Percentiles rank a stretch among this genome's conserved stretches.
Evolutionary conservation across 1,140 invertebrate genomes (phyloP).

Genomic region (Drosophila albomicans): DNA sequence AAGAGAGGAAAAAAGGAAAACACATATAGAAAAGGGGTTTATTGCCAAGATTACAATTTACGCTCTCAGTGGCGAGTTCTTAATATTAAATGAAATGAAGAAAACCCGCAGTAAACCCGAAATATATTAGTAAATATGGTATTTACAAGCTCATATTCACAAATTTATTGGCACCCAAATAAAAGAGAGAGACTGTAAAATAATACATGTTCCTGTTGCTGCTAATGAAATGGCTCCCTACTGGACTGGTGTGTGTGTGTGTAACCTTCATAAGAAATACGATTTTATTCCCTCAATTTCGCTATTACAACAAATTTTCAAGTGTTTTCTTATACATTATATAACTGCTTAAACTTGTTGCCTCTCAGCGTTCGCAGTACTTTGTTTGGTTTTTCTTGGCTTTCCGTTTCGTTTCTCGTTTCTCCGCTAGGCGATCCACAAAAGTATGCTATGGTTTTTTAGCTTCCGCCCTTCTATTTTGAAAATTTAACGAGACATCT

Average conservation of each 20-base stretch:
- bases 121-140: no score
- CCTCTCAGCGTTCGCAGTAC: not conserved
- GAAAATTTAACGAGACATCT: constrained; percentile 74
- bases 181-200: no score
- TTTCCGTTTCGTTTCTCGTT: not conserved
- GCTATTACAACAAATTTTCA: not conserved
- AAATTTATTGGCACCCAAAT: no score
- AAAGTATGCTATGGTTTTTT: constrained; percentile 49
- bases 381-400: not conserved
- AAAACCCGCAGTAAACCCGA: no score
- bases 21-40: constrained; percentile 1
- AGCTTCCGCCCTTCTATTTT: constrained; percentile 34
- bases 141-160: no score
- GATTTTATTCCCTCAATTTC: not conserved
- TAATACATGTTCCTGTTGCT: no score
- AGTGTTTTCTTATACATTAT: not conserved
- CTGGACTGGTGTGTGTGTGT: no score
- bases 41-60: not conserved
- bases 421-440: not conserved
- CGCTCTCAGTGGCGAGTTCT: not conserved
- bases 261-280: not conserved
- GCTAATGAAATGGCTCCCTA: no score
- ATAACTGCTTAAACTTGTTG: constrained; percentile 24
- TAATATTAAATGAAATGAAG: not conserved
- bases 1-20: not conserved